Evolutionary conservation across 1,140 invertebrate genomes (phyloP), one percentile per base, ranked within the genome.

Genomic region (Linepithema humile): DNA sequence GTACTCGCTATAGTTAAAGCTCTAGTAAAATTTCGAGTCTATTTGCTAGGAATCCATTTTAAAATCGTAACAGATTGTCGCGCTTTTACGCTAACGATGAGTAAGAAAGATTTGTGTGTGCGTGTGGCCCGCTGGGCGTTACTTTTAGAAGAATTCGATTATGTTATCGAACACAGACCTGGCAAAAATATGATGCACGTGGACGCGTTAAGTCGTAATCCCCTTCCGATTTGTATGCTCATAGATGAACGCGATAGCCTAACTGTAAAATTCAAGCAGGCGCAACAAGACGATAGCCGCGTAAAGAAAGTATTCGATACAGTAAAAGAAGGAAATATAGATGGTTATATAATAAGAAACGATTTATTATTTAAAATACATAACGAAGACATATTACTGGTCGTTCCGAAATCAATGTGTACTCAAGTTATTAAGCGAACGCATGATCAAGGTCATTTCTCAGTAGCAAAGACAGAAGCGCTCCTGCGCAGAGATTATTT

Each of bases 11-110:
- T 72, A 2, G 29, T 72, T 0, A 50, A 35, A n/a, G 67, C 45
- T 6, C 9, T 72, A 12, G 6, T 12, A 26, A 72, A 72, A 10
- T 72, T 72, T 20, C 65, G 65, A 3, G 65, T 69, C 26, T 69
- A 69, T 32, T 29, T 69, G 0, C 26, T 69, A 29, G 65, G 65
- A 29, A 57, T 57, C 1, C 3, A 15, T 0, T 62, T 62, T 20
- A 62, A n/a, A 9, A 62, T 62, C 9, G 3, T 62, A 4, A 62
- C 32, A 1, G 60, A 62, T 12, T n/a, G n/a, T n/a, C n/a, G n/a
- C n/a, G n/a, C n/a, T n/a, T n/a, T n/a, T n/a, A n/a, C n/a, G n/a
- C n/a, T n/a, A n/a, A n/a, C n/a, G n/a, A n/a, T n/a, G n/a, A n/a
- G n/a, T n/a, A n/a, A n/a, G n/a, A n/a, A n/a, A n/a, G n/a, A n/a